Evolutionary conservation across 2,888 invertebrate species (phyloP).

Genomic region (Acanthosepion pharaonis): DNA sequence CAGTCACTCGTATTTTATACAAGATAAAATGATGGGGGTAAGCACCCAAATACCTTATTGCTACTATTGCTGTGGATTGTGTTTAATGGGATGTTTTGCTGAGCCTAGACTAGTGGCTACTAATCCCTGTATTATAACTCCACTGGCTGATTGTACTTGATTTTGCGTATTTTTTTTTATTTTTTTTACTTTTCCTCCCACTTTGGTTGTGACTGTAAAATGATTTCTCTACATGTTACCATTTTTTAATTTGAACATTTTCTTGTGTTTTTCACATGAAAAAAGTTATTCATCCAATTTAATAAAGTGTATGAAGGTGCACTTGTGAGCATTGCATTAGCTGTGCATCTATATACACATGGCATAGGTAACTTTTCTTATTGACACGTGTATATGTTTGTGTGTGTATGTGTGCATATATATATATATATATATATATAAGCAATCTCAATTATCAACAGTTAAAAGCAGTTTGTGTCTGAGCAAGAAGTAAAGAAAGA

Average conservation of each 20-base stretch:
- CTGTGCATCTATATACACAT: neutral
- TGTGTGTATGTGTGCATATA: neutral
- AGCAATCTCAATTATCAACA: neutral
- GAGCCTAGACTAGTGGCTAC: slow-evolving; percentile 33
- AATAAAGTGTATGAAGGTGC: neutral
- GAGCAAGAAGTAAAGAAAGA: neutral
- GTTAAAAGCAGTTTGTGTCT: neutral
- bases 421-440: neutral
- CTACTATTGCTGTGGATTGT: slow-evolving; percentile 9
- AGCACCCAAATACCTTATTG: neutral
- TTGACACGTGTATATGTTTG: neutral
- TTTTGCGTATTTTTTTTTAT: neutral
- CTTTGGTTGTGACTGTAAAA: slow-evolving; percentile 1
- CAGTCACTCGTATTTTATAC: neutral
- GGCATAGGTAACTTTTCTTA: neutral
- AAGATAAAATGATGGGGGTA: neutral
- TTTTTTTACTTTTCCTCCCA: neutral
- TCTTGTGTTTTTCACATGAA: neutral
- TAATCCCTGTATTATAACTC: neutral
- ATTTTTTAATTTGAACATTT: neutral
- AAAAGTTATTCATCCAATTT: neutral
- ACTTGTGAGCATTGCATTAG: neutral
- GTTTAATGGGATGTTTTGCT: slow-evolving; percentile 23
- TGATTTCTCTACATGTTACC: neutral
- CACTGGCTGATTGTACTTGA: neutral